A percentile compares a stretch with the other conserved stretches of the same genome.
Evolutionary conservation across 2,888 invertebrate genomes (phyloP).

Genomic region (Volucella bombylans): DNA sequence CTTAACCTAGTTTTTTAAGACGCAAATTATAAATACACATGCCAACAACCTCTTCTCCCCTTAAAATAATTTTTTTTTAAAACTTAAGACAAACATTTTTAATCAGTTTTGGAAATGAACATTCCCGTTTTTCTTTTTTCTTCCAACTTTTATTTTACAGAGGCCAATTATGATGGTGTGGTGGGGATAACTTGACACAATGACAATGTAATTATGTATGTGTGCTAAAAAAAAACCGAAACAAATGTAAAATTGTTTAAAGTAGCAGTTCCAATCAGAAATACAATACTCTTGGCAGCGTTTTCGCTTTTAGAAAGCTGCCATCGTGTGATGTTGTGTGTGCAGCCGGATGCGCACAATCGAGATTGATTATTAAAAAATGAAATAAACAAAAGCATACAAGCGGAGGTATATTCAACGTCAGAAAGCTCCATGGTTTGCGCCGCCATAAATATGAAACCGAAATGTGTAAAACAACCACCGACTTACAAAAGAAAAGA

Average conservation of each 20-base stretch:
- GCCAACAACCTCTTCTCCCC: constrained; percentile 9
- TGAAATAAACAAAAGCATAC: constrained; percentile 63
- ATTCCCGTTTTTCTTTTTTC: constrained; percentile 82
- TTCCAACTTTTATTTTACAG: constrained; percentile 85
- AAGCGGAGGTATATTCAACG: constrained; percentile 72
- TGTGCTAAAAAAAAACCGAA: constrained; percentile 57
- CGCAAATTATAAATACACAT: constrained; percentile 2
- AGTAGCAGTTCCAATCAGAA: neutral
- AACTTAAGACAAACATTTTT: constrained; percentile 73
- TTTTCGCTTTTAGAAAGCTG: constrained; percentile 58
- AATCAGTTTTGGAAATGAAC: constrained; percentile 82
- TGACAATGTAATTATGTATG: constrained; percentile 75
- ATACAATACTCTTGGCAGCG: constrained; percentile 57
- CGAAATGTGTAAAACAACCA: neutral
- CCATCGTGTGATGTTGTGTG: constrained; percentile 43
- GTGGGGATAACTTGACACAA: constrained; percentile 82
- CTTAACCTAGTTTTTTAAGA: constrained; percentile 19
- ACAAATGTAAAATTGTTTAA: constrained; percentile 2
- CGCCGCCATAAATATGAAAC: constrained; percentile 39
- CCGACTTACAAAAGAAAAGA: constrained; percentile 19
- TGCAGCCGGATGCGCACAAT: constrained; percentile 23
- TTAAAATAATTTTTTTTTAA: constrained; percentile 36
- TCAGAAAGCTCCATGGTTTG: constrained; percentile 72
- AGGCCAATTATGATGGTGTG: constrained; percentile 90
- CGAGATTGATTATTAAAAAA: constrained; percentile 31